Conservation (phyloP, 2,888 invertebrate species). For the Sympetrum striolatum region DNA sequence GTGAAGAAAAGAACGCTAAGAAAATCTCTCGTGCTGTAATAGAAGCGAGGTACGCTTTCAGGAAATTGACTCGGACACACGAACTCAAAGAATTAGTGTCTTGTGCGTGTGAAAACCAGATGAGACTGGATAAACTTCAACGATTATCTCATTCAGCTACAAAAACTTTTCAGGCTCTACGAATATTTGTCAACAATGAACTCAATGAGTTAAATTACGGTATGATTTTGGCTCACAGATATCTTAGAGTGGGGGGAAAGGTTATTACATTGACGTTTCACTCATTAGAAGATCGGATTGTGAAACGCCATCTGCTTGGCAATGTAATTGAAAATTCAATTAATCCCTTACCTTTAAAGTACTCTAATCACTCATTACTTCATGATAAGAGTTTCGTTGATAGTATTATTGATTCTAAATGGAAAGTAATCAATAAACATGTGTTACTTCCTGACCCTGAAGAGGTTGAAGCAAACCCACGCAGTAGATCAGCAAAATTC, state of each 20-base stretch:
- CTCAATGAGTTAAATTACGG: constrained; percentile 93
- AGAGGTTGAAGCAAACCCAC: constrained; percentile 80
- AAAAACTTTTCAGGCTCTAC: constrained; percentile 89
- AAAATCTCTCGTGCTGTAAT: constrained; percentile 87
- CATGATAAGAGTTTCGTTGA: constrained; percentile 69
- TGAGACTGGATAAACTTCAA: constrained; percentile 74
- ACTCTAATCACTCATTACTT: constrained; percentile 68
- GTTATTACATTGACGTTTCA: constrained; percentile 88
- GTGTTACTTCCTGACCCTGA: constrained; percentile 75
- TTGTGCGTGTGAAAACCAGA: constrained; percentile 65
- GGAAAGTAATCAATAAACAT: constrained; percentile 82
- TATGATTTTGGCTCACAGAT: constrained; percentile 77
- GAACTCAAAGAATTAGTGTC: constrained; percentile 81
- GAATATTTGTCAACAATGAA: constrained; percentile 97
- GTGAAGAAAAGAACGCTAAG: constrained; percentile 86
- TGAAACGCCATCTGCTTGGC: constrained; percentile 86
- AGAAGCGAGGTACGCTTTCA: constrained; percentile 79
- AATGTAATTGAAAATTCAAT: constrained; percentile 75
- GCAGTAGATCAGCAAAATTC: constrained; percentile 88
- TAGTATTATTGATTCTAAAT: constrained; percentile 69
- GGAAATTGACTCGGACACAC: constrained; percentile 78
- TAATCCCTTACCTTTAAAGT: constrained; percentile 76
- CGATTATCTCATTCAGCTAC: constrained; percentile 83
- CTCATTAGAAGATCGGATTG: constrained; percentile 91
- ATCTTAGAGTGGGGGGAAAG: constrained; percentile 78